Conservation (phyloP, 2,888 invertebrate genomes). For the Rutpela maculata region DNA sequence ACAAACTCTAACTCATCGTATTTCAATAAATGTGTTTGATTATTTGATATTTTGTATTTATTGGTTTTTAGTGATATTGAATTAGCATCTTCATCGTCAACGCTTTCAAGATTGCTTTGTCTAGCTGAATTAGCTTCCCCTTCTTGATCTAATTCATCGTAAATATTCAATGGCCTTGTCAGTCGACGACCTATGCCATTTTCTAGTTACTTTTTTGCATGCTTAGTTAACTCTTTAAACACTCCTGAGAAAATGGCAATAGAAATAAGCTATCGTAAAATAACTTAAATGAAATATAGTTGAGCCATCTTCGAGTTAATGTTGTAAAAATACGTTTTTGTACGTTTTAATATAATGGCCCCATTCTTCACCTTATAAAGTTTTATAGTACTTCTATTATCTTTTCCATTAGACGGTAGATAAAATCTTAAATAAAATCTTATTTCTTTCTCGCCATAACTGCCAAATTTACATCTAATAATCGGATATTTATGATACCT, state of each 20-base stretch:
- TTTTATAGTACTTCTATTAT: conserved; percentile 24
- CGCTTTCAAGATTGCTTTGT: conserved; percentile 74
- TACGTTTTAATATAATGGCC: conserved; percentile 3
- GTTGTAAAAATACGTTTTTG: background rate
- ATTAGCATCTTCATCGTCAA: conserved; percentile 79
- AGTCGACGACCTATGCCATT: no score
- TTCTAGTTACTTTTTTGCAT: no score
- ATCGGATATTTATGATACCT: conserved; percentile 8
- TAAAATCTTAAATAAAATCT: background rate
- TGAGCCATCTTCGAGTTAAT: background rate
- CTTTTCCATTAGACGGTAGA: conserved; percentile 9
- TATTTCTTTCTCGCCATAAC: conserved; percentile 17
- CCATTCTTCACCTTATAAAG: conserved; percentile 5
- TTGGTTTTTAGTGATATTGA: conserved; percentile 69
- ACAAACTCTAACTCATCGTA: conserved; percentile 85
- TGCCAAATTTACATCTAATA: conserved; percentile 16
- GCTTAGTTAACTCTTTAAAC: no score
- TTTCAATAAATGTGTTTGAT: conserved; percentile 74
- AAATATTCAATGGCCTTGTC: conserved; percentile 63
- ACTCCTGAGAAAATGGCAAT: no score
- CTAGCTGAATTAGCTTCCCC: conserved; percentile 77
- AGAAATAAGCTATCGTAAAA: background rate
- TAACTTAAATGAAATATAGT: background rate
- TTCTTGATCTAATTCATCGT: conserved; percentile 68
- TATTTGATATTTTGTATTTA: conserved; percentile 56